Percentiles rank a stretch among this genome's conserved stretches.
Evolutionary conservation across 2,113 vertebrate species (phyloP).

Genomic region (Phaethon lepturus): DNA sequence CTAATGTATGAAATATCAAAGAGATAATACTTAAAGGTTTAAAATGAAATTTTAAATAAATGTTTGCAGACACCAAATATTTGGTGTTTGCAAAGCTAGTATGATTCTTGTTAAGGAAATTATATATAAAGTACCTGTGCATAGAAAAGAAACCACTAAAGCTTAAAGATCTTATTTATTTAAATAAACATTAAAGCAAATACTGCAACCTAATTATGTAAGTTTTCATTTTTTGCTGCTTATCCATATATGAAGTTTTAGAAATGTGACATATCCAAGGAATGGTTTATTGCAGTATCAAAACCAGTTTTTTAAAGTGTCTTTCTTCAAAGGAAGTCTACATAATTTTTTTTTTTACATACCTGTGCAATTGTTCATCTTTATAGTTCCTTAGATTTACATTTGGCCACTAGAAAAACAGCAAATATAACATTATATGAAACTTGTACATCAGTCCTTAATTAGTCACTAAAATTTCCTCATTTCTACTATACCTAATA

Average conservation of each 20-base stretch:
- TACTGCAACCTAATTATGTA: not conserved
- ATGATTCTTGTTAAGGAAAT: not conserved
- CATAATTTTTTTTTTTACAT: slow-evolving; percentile 58
- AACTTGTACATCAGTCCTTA: not conserved
- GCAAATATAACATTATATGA: slow-evolving; percentile 41
- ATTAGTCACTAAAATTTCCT: not conserved
- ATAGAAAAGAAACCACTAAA: not conserved
- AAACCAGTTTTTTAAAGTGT: not conserved
- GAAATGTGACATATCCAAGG: not conserved
- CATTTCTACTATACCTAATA: not conserved
- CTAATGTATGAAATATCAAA: not conserved
- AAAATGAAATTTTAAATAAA: not conserved
- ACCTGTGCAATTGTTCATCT: slow-evolving; percentile 98
- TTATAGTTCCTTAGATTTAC: slow-evolving; percentile 96
- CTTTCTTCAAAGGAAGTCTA: not conserved
- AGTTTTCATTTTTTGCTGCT: not conserved
- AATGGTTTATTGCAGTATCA: not conserved
- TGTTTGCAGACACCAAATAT: no score
- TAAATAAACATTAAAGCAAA: not conserved
- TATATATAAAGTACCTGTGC: not conserved
- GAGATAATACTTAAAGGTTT: not conserved
- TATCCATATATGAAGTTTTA: not conserved
- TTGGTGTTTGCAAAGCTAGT: not conserved
- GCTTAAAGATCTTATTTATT: not conserved
- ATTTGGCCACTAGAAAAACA: slow-evolving; percentile 91